Percentiles rank a stretch among this genome's conserved stretches.
These are phyloP conservation scores for Lithophane semibrunnea DNA, from an alignment of 2,888 invertebrate genomes.

Conservation along the genomic window DNA sequence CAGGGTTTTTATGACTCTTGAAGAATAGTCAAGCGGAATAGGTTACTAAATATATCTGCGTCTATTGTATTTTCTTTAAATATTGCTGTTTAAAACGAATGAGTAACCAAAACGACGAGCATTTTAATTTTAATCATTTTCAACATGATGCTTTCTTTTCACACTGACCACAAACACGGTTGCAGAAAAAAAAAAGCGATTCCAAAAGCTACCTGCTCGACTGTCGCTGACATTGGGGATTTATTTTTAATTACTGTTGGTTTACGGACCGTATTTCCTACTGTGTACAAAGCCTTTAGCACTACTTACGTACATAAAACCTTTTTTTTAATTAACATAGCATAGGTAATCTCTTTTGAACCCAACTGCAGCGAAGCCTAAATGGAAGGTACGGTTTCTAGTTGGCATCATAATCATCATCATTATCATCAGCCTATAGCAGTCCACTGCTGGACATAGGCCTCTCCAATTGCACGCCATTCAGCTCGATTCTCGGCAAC, in stretches of 20 bases:
- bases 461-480: no score
- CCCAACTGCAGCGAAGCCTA: neutral
- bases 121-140: neutral
- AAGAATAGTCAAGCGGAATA: no score
- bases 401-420: neutral
- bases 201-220: constrained; percentile 16
- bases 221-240: constrained; percentile 27
- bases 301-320: neutral
- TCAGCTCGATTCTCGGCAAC: no score
- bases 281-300: neutral
- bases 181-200: constrained; percentile 17
- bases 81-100: neutral
- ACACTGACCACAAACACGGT: constrained; percentile 1
- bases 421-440: no score
- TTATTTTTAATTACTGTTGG: constrained; percentile 48
- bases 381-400: neutral
- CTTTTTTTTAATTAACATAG: neutral
- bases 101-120: neutral
- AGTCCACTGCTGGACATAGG: no score
- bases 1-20: no score
- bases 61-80: no score
- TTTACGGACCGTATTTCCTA: constrained; percentile 6
- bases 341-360: neutral
- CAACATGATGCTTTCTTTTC: neutral
- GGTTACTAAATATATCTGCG: no score